Evolutionary conservation across 2,113 vertebrate species (phyloP).

Genomic region (Taxidea taxus): DNA sequence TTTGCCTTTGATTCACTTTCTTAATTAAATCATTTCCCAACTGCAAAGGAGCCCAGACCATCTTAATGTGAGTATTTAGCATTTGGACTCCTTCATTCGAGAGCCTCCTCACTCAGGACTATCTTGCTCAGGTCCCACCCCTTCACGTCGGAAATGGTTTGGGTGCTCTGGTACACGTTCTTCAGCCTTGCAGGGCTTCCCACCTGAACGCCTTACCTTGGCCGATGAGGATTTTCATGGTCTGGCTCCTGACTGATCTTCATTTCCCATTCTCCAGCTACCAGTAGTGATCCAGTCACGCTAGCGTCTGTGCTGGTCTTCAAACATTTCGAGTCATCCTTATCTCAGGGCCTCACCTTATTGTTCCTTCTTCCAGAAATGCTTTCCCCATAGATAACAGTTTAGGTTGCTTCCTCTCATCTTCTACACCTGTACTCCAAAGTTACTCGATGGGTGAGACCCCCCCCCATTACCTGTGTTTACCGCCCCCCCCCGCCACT

Average conservation of each 20-base stretch:
- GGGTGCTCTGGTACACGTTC: background rate
- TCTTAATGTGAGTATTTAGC: background rate
- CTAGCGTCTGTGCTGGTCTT: background rate
- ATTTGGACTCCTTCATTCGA: background rate
- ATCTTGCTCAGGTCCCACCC: background rate
- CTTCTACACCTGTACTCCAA: background rate
- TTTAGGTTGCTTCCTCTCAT: background rate
- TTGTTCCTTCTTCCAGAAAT: background rate
- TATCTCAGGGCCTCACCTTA: background rate
- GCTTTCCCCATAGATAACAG: background rate
- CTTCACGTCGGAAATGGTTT: background rate
- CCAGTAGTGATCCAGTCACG: background rate
- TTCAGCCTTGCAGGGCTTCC: background rate
- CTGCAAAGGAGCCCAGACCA: background rate
- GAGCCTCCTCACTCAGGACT: background rate
- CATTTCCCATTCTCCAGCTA: background rate
- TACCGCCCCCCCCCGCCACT: background rate
- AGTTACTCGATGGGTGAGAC: background rate
- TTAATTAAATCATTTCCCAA: background rate
- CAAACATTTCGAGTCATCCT: background rate
- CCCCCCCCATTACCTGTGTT: accelerated
- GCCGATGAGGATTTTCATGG: background rate
- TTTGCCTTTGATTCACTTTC: background rate
- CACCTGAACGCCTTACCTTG: background rate
- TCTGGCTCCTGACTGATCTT: background rate